Conservation (phyloP, 2,888 invertebrate genomes). For the Anthoptus insignis region DNA sequence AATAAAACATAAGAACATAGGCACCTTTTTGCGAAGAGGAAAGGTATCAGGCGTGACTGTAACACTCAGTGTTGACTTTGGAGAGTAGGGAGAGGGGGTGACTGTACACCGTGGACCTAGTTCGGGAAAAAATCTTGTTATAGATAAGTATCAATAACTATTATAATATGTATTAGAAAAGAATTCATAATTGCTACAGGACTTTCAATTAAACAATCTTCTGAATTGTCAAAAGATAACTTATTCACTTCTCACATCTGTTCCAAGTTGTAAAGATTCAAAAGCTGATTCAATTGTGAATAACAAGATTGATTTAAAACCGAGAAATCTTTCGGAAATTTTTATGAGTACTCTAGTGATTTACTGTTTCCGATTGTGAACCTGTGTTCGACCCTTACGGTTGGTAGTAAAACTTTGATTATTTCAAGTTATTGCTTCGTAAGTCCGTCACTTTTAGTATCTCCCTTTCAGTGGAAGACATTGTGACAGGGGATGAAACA, state of each 20-base stretch:
- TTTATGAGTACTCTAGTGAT: slow-evolving; percentile 20
- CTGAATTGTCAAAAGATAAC: background rate
- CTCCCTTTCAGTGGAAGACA: slow-evolving; percentile 1
- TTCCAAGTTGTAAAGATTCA: background rate
- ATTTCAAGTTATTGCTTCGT: slow-evolving; percentile 8
- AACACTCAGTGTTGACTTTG: no score
- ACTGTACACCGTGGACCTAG: no score
- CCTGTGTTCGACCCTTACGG: slow-evolving; percentile 14
- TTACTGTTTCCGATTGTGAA: slow-evolving; percentile 25
- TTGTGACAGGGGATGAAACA: background rate
- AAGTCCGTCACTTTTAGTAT: slow-evolving; percentile 2
- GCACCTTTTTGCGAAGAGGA: no score
- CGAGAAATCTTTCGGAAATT: background rate
- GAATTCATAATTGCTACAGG: no score
- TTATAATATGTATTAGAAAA: no score
- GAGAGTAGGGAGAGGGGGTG: no score
- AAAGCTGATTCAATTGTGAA: background rate
- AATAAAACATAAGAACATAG: no score
- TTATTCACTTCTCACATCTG: background rate
- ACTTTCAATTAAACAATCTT: background rate
- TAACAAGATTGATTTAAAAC: slow-evolving; percentile 16
- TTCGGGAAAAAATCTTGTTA: no score
- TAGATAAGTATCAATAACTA: no score
- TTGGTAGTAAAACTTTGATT: slow-evolving; percentile 23
- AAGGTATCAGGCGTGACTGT: no score